Base-by-base conservation (phyloP, 2,113 vertebrate genomes). In the Dinomys branickii region DNA sequence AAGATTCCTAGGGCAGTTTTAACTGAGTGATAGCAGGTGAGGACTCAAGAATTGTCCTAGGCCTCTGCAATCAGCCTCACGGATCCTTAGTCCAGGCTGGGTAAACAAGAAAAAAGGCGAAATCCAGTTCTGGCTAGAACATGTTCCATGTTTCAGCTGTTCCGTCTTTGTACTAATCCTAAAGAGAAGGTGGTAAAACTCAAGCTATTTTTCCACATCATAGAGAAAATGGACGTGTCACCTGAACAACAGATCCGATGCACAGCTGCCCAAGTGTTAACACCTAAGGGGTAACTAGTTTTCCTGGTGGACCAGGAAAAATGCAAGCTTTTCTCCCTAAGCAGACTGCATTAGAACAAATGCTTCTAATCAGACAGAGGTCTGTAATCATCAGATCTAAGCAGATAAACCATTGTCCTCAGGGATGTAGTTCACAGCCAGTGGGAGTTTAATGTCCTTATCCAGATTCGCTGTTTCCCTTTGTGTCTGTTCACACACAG, bases 31-130 rank as follows among this genome's bases (percentile, higher is more conserved):
- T 20, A 38, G 73, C 28, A 13, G 2, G 5, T 83, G 26, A 93
- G 20, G 13, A 54, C 56, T 69, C 44, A 12, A 20, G 24, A 63
- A 24, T 73, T 54, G 75, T 50, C 38, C 38, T 61, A 24, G 30
- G 80, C 38, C 73, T 87, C 28, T 14, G 13, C 3, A 56, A 61
- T 54, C 67, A 61, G 14, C 35, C 12, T 71, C 5, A 19, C 19
- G 50, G 28, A 19, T 26, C 38, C 58, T 69, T 65, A 41, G 38
- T 28, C 26, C 8, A 93, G 33, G 26, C 26, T 82, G 81, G n/a
- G 54, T 38, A 59, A 96, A 24, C 44, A 59, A 7, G 61, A 75
- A 33, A 73, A 95, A 85, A 10, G 56, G 50, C 77, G 95, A 94
- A 69, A 50, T 56, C 54, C 38, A 96, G 30, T 59, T 92, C 33